These are phyloP conservation scores for Pristis pectinata DNA, from an alignment of 2,797 vertebrate genomes.

Conservation along the genomic window DNA sequence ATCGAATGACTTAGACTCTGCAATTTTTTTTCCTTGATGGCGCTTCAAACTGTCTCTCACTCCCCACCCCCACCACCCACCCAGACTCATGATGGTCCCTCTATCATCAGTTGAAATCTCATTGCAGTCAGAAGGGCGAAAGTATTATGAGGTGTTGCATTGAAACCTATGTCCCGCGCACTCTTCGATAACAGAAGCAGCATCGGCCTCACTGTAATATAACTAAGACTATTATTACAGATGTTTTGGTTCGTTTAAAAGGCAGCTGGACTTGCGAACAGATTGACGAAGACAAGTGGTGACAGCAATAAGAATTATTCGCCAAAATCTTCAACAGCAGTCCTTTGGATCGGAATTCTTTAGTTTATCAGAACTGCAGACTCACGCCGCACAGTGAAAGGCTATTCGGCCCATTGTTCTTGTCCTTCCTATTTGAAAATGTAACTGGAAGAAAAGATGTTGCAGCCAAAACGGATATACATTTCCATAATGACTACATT, in stretches of 20 bases:
- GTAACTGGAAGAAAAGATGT: background rate
- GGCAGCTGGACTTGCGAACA: background rate
- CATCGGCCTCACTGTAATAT: background rate
- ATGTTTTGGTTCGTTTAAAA: background rate
- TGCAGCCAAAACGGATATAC: too few relatives aligned
- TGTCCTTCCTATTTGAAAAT: background rate
- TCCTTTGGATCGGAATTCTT: background rate
- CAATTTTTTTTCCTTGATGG: background rate
- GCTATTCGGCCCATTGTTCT: background rate
- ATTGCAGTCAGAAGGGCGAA: background rate
- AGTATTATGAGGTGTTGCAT: too few relatives aligned
- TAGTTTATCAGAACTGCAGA: background rate
- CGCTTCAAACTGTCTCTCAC: background rate
- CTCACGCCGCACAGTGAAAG: background rate
- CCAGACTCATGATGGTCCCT: background rate
- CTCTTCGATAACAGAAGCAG: background rate
- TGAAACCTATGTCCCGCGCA: background rate
- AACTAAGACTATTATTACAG: background rate
- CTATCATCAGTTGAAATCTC: background rate
- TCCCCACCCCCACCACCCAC: background rate
- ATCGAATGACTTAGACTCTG: background rate
- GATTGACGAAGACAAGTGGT: background rate
- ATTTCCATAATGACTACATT: background rate
- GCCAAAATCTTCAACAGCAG: background rate
- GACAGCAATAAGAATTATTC: background rate